Conservation (phyloP, 2,888 invertebrate genomes). For the Caenorhabditis japonica region DNA sequence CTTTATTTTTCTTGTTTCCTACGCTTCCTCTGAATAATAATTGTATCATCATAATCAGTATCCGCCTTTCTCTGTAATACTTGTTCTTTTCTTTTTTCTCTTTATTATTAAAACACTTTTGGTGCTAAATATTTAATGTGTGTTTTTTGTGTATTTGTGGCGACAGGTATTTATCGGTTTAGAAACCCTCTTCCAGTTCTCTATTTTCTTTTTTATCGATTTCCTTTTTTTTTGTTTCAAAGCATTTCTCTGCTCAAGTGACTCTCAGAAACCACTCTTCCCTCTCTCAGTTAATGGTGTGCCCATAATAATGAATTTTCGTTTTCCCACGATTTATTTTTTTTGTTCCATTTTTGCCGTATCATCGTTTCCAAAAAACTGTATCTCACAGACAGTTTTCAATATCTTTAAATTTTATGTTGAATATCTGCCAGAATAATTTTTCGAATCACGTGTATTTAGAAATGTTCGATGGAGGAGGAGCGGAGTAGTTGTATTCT, state of each 20-base stretch:
- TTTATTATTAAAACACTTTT: too few relatives aligned
- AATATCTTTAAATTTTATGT: constrained; percentile 4
- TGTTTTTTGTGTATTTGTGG: neutral
- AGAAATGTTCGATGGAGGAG: constrained; percentile 26
- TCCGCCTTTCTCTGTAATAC: too few relatives aligned
- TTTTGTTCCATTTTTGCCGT: constrained; percentile 2
- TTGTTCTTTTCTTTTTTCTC: too few relatives aligned
- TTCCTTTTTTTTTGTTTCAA: neutral
- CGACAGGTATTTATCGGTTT: constrained; percentile 14
- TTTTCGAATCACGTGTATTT: neutral
- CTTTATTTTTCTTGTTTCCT: too few relatives aligned
- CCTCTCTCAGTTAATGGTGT: constrained; percentile 11
- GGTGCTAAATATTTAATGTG: too few relatives aligned
- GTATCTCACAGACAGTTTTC: constrained; percentile 13
- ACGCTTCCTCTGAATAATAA: too few relatives aligned
- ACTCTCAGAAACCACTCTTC: constrained; percentile 10
- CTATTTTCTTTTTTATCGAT: neutral
- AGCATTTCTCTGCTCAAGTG: constrained; percentile 32
- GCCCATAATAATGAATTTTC: constrained; percentile 31
- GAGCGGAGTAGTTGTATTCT: constrained; percentile 6
- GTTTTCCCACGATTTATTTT: constrained; percentile 1
- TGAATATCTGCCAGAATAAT: neutral
- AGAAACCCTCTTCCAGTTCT: constrained; percentile 9
- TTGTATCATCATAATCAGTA: too few relatives aligned
- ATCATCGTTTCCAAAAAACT: too few relatives aligned